Evolutionary conservation across 1,140 invertebrate genomes (phyloP).

Genomic region (Drosophila tani): DNA sequence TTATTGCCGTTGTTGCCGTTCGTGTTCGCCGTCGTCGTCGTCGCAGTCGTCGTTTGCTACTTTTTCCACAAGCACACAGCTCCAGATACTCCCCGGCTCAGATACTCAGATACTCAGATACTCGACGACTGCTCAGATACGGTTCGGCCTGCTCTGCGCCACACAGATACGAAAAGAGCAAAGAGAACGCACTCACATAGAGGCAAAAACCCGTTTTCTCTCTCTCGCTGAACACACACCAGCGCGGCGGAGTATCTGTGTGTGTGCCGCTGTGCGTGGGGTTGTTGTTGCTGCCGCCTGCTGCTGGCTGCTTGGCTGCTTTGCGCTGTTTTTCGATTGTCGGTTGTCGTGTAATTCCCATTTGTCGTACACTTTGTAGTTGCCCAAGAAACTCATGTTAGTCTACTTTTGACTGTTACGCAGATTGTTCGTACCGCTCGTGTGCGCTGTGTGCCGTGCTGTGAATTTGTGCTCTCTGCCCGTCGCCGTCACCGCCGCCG

Average conservation of each 20-base stretch:
- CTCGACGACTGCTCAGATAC: slow-evolving; percentile 37
- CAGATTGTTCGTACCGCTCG: slow-evolving; percentile 83
- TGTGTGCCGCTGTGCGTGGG: slow-evolving; percentile 34
- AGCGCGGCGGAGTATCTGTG: slow-evolving; percentile 21
- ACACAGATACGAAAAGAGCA: slow-evolving; percentile 28
- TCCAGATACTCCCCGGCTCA: slow-evolving; percentile 31
- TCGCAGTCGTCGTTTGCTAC: slow-evolving; percentile 60
- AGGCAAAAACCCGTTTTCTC: slow-evolving; percentile 69
- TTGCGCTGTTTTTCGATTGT: slow-evolving; percentile 81
- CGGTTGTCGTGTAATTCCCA: slow-evolving; percentile 85
- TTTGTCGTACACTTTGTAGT: slow-evolving; percentile 85
- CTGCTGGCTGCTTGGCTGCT: slow-evolving; percentile 23
- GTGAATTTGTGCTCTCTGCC: slow-evolving; percentile 50
- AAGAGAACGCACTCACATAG: slow-evolving; percentile 23
- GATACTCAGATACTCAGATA: slow-evolving; percentile 38
- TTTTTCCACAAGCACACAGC: slow-evolving; percentile 56
- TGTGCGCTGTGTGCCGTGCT: slow-evolving; percentile 46
- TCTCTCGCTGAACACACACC: slow-evolving; percentile 30
- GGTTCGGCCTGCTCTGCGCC: slow-evolving; percentile 9
- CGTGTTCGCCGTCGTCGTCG: slow-evolving; percentile 50
- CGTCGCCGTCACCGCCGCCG: slow-evolving; percentile 6
- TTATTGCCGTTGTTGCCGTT: slow-evolving; percentile 81
- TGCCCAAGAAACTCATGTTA: slow-evolving; percentile 85
- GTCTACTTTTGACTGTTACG: slow-evolving; percentile 85
- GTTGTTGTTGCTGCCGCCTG: slow-evolving; percentile 60